Conservation (phyloP, 2,888 invertebrate genomes). For the Xestoiulus laeticollis region DNA sequence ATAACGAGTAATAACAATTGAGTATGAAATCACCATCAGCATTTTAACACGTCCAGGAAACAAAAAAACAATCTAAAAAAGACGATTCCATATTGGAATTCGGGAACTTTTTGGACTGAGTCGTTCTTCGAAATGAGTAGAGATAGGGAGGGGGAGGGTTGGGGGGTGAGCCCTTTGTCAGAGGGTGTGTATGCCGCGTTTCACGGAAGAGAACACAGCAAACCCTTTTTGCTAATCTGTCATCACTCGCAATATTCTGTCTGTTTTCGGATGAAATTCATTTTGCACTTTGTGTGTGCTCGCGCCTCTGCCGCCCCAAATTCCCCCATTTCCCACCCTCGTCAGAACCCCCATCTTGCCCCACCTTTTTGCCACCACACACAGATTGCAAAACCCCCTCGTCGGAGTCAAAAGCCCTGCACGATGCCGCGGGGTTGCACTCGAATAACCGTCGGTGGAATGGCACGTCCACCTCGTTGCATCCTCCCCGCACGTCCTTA, state of each 20-base stretch:
- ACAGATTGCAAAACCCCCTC: neutral
- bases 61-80: neutral
- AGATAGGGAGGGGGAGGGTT: neutral
- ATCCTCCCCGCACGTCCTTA: slow-evolving; percentile 5
- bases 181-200: neutral
- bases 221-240: slow-evolving; percentile 33
- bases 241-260: neutral
- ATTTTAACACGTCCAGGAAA: neutral
- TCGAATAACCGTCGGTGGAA: neutral
- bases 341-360: neutral
- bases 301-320: neutral
- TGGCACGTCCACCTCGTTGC: slow-evolving; percentile 8
- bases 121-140: neutral
- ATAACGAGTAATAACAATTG: neutral
- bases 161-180: neutral
- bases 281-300: neutral
- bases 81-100: neutral
- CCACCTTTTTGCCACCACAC: slow-evolving; percentile 37
- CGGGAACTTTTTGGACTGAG: neutral
- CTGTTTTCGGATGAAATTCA: slow-evolving; percentile 21
- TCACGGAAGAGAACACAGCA: neutral
- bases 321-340: neutral
- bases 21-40: neutral
- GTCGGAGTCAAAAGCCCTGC: slow-evolving; percentile 3
- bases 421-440: neutral